Conservation (phyloP, 2,797 vertebrate genomes). For the Pseudochirops corinnae region DNA sequence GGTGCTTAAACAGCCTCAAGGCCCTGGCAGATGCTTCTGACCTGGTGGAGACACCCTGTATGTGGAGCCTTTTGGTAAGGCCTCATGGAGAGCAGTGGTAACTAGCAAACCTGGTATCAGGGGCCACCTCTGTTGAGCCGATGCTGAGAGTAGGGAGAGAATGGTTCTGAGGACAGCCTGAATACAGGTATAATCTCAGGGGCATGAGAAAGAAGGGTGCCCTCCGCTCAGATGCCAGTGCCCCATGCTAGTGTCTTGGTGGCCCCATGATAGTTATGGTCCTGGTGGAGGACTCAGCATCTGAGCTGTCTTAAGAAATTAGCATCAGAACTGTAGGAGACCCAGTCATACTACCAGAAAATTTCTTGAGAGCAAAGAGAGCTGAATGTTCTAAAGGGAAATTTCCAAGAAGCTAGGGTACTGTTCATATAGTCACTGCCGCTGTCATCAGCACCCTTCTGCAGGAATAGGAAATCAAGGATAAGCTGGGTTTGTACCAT, state of each 20-base stretch:
- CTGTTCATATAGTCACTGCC: background rate
- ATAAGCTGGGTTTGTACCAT: background rate
- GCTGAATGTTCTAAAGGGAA: background rate
- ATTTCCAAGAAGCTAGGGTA: background rate
- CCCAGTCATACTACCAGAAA: background rate
- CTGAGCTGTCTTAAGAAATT: background rate
- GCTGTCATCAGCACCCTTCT: background rate
- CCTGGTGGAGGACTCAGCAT: background rate
- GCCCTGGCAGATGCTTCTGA: slow-evolving; percentile 15
- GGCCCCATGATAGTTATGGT: background rate
- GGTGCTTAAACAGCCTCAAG: background rate
- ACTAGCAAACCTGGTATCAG: background rate
- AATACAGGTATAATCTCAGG: background rate
- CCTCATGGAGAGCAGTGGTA: background rate
- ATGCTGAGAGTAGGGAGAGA: background rate
- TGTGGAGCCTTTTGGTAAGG: background rate
- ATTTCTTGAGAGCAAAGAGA: background rate
- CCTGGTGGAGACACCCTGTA: background rate
- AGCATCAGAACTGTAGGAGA: background rate
- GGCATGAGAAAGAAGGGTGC: background rate
- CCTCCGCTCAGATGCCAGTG: background rate
- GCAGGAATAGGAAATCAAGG: background rate
- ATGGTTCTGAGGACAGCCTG: background rate
- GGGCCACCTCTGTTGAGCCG: background rate
- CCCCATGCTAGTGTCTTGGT: background rate